Conservation (phyloP, 2,888 invertebrate genomes). For the Euphydryas editha region DNA sequence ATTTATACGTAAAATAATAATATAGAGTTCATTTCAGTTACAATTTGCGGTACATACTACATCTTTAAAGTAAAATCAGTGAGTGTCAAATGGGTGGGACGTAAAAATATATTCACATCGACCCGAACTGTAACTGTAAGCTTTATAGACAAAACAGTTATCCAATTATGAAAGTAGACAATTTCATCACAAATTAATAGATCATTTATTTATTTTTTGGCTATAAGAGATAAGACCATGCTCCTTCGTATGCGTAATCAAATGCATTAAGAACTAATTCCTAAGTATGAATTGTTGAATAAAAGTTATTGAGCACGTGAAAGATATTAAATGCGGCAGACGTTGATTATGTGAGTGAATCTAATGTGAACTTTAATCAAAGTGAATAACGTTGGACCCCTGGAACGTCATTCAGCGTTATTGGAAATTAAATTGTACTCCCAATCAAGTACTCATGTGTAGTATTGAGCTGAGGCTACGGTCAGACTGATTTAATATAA, state of each 20-base stretch:
- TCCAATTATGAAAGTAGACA: conserved; percentile 20
- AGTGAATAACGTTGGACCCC: conserved; percentile 48
- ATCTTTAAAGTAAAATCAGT: not conserved
- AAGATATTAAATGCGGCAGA: conserved; percentile 15
- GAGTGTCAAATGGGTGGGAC: not conserved
- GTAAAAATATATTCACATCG: conserved; percentile 9
- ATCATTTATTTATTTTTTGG: conserved; percentile 17
- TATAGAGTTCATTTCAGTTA: not conserved
- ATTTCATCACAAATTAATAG: conserved; percentile 1
- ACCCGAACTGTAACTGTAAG: conserved; percentile 15
- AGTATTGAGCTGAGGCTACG: conserved; percentile 47
- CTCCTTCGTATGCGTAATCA: not conserved
- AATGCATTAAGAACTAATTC: not conserved
- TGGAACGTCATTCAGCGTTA: conserved; percentile 52
- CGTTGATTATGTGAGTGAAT: conserved; percentile 25
- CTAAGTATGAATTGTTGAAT: not conserved
- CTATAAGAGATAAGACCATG: not conserved
- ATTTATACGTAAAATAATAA: not conserved
- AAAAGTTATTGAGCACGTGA: not conserved
- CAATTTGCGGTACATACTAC: not conserved
- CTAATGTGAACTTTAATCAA: conserved; percentile 53
- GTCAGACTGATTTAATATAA: conserved; percentile 29
- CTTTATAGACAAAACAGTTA: conserved; percentile 32
- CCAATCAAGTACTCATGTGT: conserved; percentile 51
- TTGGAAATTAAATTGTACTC: conserved; percentile 68